Evolutionary conservation across 2,113 vertebrate genomes (phyloP).

Genomic region (Psittacula cyanocephala): DNA sequence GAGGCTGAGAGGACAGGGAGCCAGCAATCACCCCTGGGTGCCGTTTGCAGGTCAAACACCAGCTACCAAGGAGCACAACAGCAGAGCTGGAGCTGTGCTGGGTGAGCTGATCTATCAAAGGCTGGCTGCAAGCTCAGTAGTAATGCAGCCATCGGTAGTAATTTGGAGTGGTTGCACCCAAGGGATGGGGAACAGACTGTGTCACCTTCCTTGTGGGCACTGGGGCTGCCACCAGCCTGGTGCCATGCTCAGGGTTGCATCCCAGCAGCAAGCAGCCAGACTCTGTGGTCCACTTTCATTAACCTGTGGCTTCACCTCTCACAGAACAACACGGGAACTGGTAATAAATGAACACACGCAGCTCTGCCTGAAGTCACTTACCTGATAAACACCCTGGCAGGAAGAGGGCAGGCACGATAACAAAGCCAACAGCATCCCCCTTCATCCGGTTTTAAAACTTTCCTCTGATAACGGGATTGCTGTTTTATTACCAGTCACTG

Average conservation of each 20-base stretch:
- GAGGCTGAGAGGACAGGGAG: not conserved
- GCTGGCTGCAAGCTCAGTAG: not conserved
- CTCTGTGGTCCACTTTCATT: rapidly evolving
- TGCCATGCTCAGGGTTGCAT: rapidly evolving
- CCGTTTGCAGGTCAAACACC: not conserved
- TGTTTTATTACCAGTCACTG: slow-evolving; percentile 44
- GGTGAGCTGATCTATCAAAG: not conserved
- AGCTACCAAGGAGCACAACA: not conserved
- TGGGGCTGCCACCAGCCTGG: not conserved
- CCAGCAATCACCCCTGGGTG: not conserved
- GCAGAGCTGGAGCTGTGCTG: not conserved
- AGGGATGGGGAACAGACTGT: not conserved
- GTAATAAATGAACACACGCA: not conserved
- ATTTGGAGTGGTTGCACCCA: rapidly evolving
- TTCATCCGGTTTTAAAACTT: slow-evolving; percentile 52
- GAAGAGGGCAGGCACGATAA: slow-evolving; percentile 47
- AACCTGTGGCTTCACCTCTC: not conserved
- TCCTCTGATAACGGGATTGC: slow-evolving; percentile 62
- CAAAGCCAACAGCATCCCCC: slow-evolving; percentile 26
- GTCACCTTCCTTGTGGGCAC: not conserved
- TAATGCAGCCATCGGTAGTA: rapidly evolving
- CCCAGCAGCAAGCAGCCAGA: not conserved
- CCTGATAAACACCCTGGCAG: slow-evolving; percentile 53
- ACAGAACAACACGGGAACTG: not conserved
- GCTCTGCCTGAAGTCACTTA: not conserved